Evolutionary conservation across 2,888 invertebrate genomes (phyloP).

Genomic region (Apamea crenata): DNA sequence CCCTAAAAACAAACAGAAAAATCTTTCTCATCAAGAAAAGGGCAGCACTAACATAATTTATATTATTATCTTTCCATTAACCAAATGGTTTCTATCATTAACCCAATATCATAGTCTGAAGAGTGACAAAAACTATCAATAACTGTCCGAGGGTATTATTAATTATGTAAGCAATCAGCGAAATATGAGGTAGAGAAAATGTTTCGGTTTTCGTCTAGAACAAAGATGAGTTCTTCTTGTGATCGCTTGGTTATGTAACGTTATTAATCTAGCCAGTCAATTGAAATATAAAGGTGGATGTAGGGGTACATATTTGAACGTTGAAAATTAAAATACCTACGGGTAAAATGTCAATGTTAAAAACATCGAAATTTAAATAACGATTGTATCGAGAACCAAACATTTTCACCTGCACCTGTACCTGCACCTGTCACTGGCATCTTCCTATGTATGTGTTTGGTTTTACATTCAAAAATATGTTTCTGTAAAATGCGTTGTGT

Average conservation of each 20-base stretch:
- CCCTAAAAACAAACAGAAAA: slow-evolving; percentile 21
- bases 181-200: slow-evolving; percentile 36
- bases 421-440: too few relatives aligned
- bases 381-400: too few relatives aligned
- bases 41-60: slow-evolving; percentile 55
- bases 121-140: slow-evolving; percentile 70
- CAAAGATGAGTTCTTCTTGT: slow-evolving; percentile 5
- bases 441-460: too few relatives aligned
- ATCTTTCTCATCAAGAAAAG: slow-evolving; percentile 11
- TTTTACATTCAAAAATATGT: too few relatives aligned
- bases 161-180: slow-evolving; percentile 55
- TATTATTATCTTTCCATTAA: slow-evolving; percentile 67
- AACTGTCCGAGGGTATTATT: slow-evolving; percentile 62
- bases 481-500: too few relatives aligned
- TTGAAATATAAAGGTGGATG: neutral
- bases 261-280: slow-evolving; percentile 6
- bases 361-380: too few relatives aligned
- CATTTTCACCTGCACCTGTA: too few relatives aligned
- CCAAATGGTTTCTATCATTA: slow-evolving; percentile 66
- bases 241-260: neutral
- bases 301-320: too few relatives aligned
- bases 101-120: slow-evolving; percentile 55
- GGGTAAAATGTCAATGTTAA: too few relatives aligned
- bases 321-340: too few relatives aligned
- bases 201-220: slow-evolving; percentile 22